A percentile compares a stretch with the other conserved stretches of the same genome.
These are phyloP conservation scores for Myxocyprinus asiaticus DNA, from an alignment of 2,113 vertebrate species.

Conservation along the genomic window DNA sequence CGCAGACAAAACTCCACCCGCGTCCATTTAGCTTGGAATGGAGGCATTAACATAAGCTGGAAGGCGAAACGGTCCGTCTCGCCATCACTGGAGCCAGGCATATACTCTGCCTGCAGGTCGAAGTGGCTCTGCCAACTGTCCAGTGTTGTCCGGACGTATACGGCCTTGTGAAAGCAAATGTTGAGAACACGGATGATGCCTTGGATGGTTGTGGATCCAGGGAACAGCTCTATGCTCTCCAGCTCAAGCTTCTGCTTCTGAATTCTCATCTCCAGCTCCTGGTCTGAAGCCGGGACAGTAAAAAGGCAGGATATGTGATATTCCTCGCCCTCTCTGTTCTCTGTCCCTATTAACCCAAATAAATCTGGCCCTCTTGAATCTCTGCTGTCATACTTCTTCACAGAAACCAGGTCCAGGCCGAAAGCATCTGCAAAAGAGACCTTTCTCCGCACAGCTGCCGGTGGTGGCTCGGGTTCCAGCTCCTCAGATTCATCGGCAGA, in stretches of 20 bases:
- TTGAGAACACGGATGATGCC: constrained; percentile 89
- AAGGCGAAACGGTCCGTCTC: constrained; percentile 91
- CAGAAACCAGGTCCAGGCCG: constrained; percentile 90
- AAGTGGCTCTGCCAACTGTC: constrained; percentile 87
- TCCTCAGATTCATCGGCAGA: constrained; percentile 79
- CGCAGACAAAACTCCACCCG: constrained; percentile 92
- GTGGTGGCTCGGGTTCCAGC: constrained; percentile 68
- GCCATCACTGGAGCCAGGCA: constrained; percentile 88
- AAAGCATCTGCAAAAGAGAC: constrained; percentile 97
- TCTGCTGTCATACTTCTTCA: constrained; percentile 89
- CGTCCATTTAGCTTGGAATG: constrained; percentile 78
- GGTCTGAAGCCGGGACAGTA: constrained; percentile 75
- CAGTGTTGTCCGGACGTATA: constrained; percentile 83
- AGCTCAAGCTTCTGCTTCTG: constrained; percentile 80
- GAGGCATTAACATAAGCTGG: constrained; percentile 82
- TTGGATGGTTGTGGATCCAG: constrained; percentile 79
- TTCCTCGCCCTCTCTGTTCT: constrained; percentile 73
- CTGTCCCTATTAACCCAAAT: constrained; percentile 54
- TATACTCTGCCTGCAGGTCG: constrained; percentile 87
- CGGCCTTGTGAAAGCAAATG: constrained; percentile 85
- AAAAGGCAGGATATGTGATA: constrained; percentile 83
- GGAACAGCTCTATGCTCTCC: constrained; percentile 82
- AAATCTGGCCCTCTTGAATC: constrained; percentile 61
- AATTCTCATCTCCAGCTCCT: constrained; percentile 82
- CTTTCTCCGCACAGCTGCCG: constrained; percentile 75